These are phyloP conservation scores for Hydrochoerus hydrochaeris DNA, from an alignment of 2,113 vertebrate genomes.

Conservation along the genomic window DNA sequence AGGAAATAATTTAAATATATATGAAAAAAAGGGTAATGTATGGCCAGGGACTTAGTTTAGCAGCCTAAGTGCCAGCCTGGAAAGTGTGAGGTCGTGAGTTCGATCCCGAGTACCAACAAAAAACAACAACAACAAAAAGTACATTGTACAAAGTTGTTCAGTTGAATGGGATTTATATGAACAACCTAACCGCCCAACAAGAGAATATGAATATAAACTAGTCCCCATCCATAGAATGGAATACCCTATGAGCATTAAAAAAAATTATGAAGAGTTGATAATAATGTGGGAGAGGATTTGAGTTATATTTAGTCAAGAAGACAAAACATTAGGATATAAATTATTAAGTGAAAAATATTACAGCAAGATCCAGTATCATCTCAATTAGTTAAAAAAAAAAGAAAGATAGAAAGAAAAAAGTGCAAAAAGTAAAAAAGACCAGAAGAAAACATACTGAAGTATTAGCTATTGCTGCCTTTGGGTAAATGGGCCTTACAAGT, in stretches of 20 bases:
- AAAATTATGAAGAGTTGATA: background rate
- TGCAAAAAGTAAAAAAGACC: background rate
- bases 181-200: background rate
- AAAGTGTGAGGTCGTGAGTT: no score
- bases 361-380: background rate
- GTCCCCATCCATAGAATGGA: background rate
- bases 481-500: background rate
- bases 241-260: background rate
- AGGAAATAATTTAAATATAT: constrained; percentile 16
- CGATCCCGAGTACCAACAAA: no score
- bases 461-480: background rate
- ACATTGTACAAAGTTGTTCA: background rate
- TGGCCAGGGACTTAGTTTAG: no score
- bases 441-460: background rate
- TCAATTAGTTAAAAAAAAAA: background rate
- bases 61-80: no score
- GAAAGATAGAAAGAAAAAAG: background rate
- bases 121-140: background rate
- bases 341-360: background rate
- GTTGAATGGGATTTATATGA: background rate
- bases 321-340: background rate
- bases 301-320: background rate
- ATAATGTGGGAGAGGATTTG: background rate
- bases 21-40: background rate
- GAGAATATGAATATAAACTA: background rate